A percentile compares a stretch with the other conserved stretches of the same genome.
Conservation (phyloP, 2,113 vertebrate genomes). For the Numida meleagris region DNA sequence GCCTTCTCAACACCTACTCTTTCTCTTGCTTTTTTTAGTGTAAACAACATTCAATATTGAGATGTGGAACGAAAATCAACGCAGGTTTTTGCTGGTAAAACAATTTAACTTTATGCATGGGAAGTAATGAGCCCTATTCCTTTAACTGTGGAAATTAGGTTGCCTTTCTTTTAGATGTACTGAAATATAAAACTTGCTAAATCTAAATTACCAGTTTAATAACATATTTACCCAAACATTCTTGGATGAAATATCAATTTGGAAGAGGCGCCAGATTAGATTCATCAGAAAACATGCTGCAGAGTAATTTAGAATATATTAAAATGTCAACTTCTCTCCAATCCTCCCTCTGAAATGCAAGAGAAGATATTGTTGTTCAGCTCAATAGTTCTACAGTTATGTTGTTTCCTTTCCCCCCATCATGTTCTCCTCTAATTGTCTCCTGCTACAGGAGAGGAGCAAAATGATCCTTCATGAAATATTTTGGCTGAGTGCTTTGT, state of each 20-base stretch:
- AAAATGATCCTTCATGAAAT: not conserved
- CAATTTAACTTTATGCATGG: not conserved
- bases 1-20: not conserved
- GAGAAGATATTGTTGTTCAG: slow-evolving; percentile 10
- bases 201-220: slow-evolving; percentile 38
- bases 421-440: not conserved
- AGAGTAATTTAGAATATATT: slow-evolving; percentile 62
- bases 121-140: slow-evolving; percentile 9
- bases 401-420: not conserved
- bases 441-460: not conserved
- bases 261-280: slow-evolving; percentile 22
- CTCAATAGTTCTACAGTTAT: not conserved
- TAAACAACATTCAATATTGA: not conserved
- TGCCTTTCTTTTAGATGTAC: not conserved
- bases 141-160: slow-evolving; percentile 8
- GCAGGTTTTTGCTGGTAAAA: not conserved
- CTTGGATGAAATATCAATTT: slow-evolving; percentile 40
- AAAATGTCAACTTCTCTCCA: slow-evolving; percentile 52
- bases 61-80: not conserved
- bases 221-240: slow-evolving; percentile 28
- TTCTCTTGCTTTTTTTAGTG: not conserved
- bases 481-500: not conserved
- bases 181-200: slow-evolving; percentile 45
- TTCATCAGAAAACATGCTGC: slow-evolving; percentile 58
- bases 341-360: slow-evolving; percentile 6